Conservation (phyloP, 2,888 invertebrate species). For the Phragmatobia fuliginosa region DNA sequence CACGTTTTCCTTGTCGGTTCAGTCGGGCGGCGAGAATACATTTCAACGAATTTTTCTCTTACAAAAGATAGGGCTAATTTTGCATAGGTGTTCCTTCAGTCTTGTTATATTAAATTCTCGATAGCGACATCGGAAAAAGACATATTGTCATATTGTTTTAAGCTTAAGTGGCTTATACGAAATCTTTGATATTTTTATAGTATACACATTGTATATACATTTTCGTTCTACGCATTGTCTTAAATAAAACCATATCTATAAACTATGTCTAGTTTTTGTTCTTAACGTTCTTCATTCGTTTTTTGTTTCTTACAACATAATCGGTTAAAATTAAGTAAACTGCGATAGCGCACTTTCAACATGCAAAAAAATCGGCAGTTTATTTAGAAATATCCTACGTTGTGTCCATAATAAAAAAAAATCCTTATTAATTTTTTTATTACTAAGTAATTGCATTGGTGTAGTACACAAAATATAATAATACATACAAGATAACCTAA, state of each 20-base stretch:
- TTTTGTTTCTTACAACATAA: no score
- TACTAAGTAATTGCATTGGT: no score
- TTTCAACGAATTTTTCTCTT: conserved; percentile 52
- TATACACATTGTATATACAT: background rate
- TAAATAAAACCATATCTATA: background rate
- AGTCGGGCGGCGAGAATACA: conserved; percentile 55
- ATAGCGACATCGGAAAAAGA: conserved; percentile 18
- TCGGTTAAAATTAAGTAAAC: no score
- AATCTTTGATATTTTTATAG: background rate
- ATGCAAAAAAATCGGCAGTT: no score
- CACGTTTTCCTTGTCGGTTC: conserved; percentile 60
- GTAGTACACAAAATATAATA: background rate
- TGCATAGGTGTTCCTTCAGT: conserved; percentile 48
- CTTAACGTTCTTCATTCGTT: no score
- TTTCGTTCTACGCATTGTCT: background rate
- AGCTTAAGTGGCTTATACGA: background rate
- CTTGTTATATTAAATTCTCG: conserved; percentile 35
- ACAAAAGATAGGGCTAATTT: conserved; percentile 50
- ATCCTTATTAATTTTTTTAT: no score
- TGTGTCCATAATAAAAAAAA: no score
- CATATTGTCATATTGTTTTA: conserved; percentile 18
- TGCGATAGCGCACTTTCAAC: no score
- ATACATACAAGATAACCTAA: background rate
- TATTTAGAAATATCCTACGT: no score
- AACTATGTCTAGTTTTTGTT: background rate